Percentiles rank a stretch among this genome's conserved stretches.
phyloP scores from a whole-genome alignment of 2,113 vertebrate species.

The Thamnophis sirtalis region DNA sequence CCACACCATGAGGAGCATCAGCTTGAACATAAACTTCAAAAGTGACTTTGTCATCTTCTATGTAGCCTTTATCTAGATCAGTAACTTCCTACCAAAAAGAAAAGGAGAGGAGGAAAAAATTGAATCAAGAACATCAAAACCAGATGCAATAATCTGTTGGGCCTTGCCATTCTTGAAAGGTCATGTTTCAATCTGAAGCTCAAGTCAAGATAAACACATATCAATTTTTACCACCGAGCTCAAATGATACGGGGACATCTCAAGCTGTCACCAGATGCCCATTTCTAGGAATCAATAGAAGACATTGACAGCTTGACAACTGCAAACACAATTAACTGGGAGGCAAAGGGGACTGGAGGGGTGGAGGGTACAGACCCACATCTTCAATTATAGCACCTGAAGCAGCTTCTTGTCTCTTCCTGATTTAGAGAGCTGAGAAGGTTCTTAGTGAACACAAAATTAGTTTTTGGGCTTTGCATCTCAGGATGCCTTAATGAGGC shows the following conservation, averaged over 20 bases:
- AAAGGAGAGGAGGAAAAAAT: neutral
- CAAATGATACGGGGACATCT: neutral
- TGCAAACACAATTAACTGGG: too few species aligned
- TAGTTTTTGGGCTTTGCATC: neutral
- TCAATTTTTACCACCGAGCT: neutral
- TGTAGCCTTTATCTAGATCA: constrained; percentile 94
- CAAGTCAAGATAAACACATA: neutral
- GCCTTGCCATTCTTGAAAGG: neutral
- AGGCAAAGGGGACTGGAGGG: rapidly evolving
- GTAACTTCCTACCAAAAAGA: constrained; percentile 87
- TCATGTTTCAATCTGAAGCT: neutral
- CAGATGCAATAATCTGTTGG: neutral
- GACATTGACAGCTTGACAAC: neutral
- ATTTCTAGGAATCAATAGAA: neutral
- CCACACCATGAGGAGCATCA: constrained; percentile 95
- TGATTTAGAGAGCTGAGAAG: neutral
- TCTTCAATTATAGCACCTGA: neutral
- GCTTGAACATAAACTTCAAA: constrained; percentile 98
- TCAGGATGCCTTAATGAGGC: neutral
- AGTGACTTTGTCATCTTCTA: constrained; percentile 97
- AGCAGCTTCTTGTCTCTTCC: neutral
- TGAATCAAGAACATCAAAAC: neutral
- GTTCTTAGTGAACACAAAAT: neutral
- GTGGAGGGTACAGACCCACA: too few species aligned
- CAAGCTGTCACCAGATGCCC: neutral